Evolutionary conservation across 2,797 vertebrate species (phyloP).

Genomic region (Psittacula derbiana): DNA sequence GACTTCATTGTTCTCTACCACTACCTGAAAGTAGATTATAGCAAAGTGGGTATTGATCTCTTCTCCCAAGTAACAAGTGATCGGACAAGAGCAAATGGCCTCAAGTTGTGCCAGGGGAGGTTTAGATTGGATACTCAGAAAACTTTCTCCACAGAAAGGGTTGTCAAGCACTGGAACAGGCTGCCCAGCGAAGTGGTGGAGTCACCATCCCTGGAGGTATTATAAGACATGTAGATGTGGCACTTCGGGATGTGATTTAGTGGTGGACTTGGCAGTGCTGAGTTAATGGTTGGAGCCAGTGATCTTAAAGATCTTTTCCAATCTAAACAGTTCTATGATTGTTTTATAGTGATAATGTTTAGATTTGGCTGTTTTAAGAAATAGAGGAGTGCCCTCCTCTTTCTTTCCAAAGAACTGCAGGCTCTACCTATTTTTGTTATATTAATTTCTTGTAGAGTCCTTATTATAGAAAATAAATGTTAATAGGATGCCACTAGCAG

Average conservation of each 20-base stretch:
- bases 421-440: neutral
- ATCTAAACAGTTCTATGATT: neutral
- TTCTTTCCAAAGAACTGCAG: constrained; percentile 2
- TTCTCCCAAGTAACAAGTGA: neutral
- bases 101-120: neutral
- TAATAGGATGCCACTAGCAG: constrained; percentile 76
- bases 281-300: neutral
- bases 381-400: neutral
- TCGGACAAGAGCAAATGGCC: neutral
- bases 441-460: neutral
- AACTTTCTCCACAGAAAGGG: neutral
- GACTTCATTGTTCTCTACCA: neutral
- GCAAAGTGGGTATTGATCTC: neutral
- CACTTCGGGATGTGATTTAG: neutral
- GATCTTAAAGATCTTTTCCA: neutral
- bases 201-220: neutral
- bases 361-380: neutral
- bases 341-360: neutral
- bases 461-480: constrained; percentile 70
- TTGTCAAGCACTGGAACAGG: neutral
- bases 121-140: neutral
- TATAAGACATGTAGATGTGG: neutral
- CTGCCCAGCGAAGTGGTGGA: too few species aligned
- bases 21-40: neutral
- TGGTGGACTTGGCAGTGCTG: neutral